Base-by-base conservation (phyloP, 2,113 vertebrate species). In the Epinephelus moara region DNA sequence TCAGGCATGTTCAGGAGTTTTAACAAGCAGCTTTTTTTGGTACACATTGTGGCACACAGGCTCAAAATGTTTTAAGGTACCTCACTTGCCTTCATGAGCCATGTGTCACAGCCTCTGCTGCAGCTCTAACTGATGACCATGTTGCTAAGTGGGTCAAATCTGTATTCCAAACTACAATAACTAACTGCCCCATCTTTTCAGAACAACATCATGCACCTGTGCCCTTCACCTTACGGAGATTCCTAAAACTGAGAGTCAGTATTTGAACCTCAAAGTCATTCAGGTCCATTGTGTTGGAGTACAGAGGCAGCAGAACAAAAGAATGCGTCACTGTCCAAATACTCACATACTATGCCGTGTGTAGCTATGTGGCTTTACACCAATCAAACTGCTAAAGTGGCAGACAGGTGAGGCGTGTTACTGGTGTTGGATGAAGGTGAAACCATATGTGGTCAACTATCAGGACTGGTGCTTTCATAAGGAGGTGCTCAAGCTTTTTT, bases 321-420 rank as follows among this genome's bases (percentile, higher is more conserved):
- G 59, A 63, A 17, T 17, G 59, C 13, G 25, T 57, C 69, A 49
- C 19, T 23, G 19, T 23, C 2, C 52, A 72, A 56, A 80, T 56
- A 33, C 18, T n/a, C 13, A 8, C 7, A 18, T 6, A 42, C 14
- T 45, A 9, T 12, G 0, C 50, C 19, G 3, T 8, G 0, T 45
- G 14, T 45, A 23, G 27, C 25, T 42, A 59, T 50, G 61, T 73
- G 53, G 40, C 50, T 19, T 40, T 7, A 59, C 8, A 25, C 11
- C 19, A 25, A 0, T 66, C 52, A 37, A 59, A 59, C 25, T 23
- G 50, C 40, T 21, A 0, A 14, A 49, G 19, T 57, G 2, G 23
- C 37, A 49, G 33, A 49, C 25, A 37, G 50, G 21, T 49, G 52
- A 37, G 61, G 25, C 37, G 4, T 50, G 59, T 27, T 21, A 1